Base-by-base conservation (phyloP, 1,140 invertebrate species). In the Grapholita molesta region DNA sequence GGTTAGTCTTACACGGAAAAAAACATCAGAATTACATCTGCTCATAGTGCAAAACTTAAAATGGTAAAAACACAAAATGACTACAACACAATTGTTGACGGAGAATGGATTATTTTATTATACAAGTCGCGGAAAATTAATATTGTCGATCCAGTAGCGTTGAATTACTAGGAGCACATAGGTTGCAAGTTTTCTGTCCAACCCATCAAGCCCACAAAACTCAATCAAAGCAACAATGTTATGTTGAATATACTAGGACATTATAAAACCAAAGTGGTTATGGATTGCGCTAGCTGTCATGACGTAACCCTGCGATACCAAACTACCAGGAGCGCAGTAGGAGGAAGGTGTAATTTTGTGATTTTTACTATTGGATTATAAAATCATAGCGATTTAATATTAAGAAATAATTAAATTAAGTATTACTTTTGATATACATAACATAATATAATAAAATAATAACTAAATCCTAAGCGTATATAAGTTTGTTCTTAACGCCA, bases 241-340 rank as follows among this genome's bases (percentile, higher is more conserved):
- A 57, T 57, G 53, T 57, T 57, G 8, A 25, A 57, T 57, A 23
- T 57, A 57, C 53, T 23, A 57, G 53, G 53, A 25, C 24, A n/a
- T 25, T 25, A 57, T 25, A 25, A 57, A 57, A 23, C 5, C 7
- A n/a, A n/a, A 25, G 53, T 23, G 9, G 53, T 28, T 9, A 25
- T 28, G 53, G 8, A 52, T 52, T 55, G 24, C 24, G 23, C 2
- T 28, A 28, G n/a, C 2, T 57, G 21, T 38, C 18, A 57, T 57
- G 53, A 57, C 53, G 53, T 57, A 57, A 57, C 53, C 53, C 23
- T n/a, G 53, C 21, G 53, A 57, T 57, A 57, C 53, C 21, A 28
- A 57, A 25, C 9, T 11, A 57, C 53, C 12, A 57, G 23, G 21
- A 57, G 53, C 53, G 12, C 11, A 57, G 53, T n/a, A 24, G 12